Evolutionary conservation across 1,140 invertebrate genomes (phyloP), one percentile per base, ranked within the genome.

Genomic region (Aphaenogaster floridana): DNA sequence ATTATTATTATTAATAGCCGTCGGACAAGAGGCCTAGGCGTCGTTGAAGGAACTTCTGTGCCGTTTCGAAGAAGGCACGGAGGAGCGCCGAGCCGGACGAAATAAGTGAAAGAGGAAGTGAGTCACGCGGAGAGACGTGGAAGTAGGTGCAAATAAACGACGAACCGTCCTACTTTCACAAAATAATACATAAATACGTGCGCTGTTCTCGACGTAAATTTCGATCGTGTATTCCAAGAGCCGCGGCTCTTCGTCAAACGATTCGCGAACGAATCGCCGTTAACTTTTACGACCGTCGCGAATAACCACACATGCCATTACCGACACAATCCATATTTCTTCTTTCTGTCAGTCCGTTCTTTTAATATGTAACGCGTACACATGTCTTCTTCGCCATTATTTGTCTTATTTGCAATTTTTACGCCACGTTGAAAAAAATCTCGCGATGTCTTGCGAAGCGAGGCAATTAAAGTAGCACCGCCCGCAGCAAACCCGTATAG

Each of bases 121-220:
- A 83, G 39, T 78, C 42, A 61, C 21, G 21, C n/a, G 28, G 28
- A 42, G 50, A 81, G 28, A 81, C 15, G 17, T 21, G 34, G 39
- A 72, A 21, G 39, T 28, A 72, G 52, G 17, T 34, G 9, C 7
- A 17, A 59, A 72, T 61, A 83, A 59, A 11, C 79, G 52, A 21
- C 15, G 15, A 64, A 68, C 9, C 0, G 79, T 72, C 52, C 68
- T 36, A 83, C 79, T 72, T 83, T 83, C 66, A 83, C 52, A 57
- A 83, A 71, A 45, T 45, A 42, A 81, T 39, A 28, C 17, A 7
- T 6, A 78, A 1, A 28, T 45, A 28, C 39, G 42, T 8, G 3
- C 8, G 34, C 15, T 72, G 28, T 45, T 48, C 21, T 45, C 28
- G 61, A 3, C 34, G 9, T n/a, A 45, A 39, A 66, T 48, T 52